Evolutionary conservation across 2,113 vertebrate genomes (phyloP).

Genomic region (Suncus etruscus): DNA sequence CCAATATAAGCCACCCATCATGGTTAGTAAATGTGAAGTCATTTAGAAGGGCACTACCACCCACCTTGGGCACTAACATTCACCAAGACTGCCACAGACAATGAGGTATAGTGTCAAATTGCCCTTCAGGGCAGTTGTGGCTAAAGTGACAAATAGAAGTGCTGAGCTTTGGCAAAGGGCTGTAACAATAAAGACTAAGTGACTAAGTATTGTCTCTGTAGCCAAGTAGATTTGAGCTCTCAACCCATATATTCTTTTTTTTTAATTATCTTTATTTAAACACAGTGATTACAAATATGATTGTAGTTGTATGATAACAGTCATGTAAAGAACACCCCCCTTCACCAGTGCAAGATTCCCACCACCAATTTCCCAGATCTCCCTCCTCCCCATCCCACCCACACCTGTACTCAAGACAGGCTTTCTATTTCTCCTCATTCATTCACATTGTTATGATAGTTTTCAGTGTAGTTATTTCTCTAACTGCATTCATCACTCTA

Average conservation of each 20-base stretch:
- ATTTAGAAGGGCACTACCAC: constrained; percentile 22
- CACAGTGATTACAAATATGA: too few species aligned
- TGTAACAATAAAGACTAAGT: not conserved
- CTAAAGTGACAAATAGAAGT: not conserved
- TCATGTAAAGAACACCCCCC: too few species aligned
- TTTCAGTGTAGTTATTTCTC: too few species aligned
- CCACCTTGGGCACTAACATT: not conserved
- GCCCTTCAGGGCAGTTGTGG: not conserved
- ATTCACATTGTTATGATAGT: too few species aligned
- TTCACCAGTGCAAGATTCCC: too few species aligned
- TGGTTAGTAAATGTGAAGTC: constrained; percentile 38
- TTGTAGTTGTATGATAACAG: too few species aligned
- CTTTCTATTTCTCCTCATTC: too few species aligned
- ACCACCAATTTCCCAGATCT: too few species aligned
- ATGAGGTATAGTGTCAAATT: not conserved
- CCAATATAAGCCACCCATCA: constrained; percentile 36
- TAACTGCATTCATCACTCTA: too few species aligned
- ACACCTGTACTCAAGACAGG: too few species aligned
- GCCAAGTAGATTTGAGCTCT: not conserved
- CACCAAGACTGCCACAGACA: not conserved
- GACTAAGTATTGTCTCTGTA: not conserved
- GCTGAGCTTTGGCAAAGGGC: not conserved
- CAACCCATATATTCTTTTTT: not conserved
- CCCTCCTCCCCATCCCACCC: too few species aligned
- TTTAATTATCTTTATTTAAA: too few species aligned